phyloP scores from a whole-genome alignment of 2,113 vertebrate species.

The Hypanus sabinus region DNA sequence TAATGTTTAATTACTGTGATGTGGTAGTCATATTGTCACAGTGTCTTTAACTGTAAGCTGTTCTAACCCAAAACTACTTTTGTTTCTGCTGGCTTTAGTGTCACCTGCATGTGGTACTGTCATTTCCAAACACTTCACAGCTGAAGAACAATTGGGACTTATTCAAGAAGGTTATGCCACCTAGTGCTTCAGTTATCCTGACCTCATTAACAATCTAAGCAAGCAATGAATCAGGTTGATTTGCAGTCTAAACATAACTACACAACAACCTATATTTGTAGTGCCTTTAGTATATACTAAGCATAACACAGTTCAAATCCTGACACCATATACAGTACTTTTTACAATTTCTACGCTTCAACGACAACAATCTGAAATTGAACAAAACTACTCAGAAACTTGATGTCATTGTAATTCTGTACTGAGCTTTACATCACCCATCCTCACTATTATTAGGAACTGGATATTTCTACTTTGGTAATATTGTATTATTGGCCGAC shows the following conservation, averaged over 20 bases:
- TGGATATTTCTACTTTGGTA: too few relatives aligned
- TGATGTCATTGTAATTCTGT: too few relatives aligned
- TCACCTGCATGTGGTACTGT: not conserved
- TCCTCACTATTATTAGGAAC: too few relatives aligned
- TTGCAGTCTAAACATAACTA: not conserved
- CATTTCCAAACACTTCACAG: not conserved
- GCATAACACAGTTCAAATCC: too few relatives aligned
- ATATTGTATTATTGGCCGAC: too few relatives aligned
- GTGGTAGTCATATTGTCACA: not conserved
- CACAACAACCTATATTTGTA: not conserved
- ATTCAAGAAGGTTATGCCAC: not conserved
- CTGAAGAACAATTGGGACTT: not conserved
- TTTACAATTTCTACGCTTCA: too few relatives aligned
- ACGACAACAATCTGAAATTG: too few relatives aligned
- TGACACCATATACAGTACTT: too few relatives aligned
- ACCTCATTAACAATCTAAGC: not conserved
- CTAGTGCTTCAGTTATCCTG: not conserved
- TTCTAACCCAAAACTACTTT: not conserved
- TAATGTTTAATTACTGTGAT: not conserved
- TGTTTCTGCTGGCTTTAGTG: not conserved
- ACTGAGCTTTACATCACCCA: too few relatives aligned
- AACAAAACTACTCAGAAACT: too few relatives aligned
- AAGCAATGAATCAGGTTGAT: not conserved
- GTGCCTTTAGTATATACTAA: too few relatives aligned
- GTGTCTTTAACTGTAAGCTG: not conserved